phyloP scores from a whole-genome alignment of 2,888 invertebrate genomes.

The Torymus tubicola region DNA sequence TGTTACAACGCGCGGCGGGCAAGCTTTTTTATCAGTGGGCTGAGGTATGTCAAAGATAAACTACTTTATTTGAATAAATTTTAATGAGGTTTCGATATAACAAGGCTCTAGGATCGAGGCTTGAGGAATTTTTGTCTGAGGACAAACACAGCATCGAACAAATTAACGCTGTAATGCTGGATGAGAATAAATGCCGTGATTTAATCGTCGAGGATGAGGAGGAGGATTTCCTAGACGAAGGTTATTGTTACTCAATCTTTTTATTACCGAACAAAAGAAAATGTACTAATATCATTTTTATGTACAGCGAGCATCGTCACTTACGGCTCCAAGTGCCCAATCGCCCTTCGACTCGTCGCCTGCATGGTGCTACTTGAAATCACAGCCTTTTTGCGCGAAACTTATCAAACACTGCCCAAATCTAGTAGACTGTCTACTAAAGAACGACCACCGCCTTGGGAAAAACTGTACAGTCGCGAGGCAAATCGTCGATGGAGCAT shows the following conservation, averaged over 20 bases:
- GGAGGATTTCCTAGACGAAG: slow-evolving; percentile 98
- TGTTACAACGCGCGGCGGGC: slow-evolving; percentile 93
- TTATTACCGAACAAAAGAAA: neutral
- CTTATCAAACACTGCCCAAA: slow-evolving; percentile 92
- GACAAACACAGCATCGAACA: slow-evolving; percentile 86
- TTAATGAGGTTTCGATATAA: neutral
- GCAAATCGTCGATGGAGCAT: slow-evolving; percentile 96
- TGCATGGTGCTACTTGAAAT: slow-evolving; percentile 97
- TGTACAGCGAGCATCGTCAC: slow-evolving; percentile 82
- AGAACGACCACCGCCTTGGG: slow-evolving; percentile 90
- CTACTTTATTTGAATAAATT: neutral
- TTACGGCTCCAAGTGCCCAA: slow-evolving; percentile 90
- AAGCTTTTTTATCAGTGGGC: slow-evolving; percentile 99
- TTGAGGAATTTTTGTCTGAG: slow-evolving; percentile 93
- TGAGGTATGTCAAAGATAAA: slow-evolving; percentile 79
- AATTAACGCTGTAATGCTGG: slow-evolving; percentile 82
- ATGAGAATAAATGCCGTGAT: slow-evolving; percentile 88
- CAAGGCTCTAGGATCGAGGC: slow-evolving; percentile 88
- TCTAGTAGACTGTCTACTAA: slow-evolving; percentile 84
- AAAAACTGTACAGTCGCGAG: slow-evolving; percentile 87
- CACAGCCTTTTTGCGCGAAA: slow-evolving; percentile 96
- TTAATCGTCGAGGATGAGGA: slow-evolving; percentile 91
- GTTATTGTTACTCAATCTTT: neutral
- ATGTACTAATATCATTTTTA: neutral
- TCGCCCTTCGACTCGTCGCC: slow-evolving; percentile 92